phyloP scores from a whole-genome alignment of 2,113 vertebrate species.

The Raja brachyura region DNA sequence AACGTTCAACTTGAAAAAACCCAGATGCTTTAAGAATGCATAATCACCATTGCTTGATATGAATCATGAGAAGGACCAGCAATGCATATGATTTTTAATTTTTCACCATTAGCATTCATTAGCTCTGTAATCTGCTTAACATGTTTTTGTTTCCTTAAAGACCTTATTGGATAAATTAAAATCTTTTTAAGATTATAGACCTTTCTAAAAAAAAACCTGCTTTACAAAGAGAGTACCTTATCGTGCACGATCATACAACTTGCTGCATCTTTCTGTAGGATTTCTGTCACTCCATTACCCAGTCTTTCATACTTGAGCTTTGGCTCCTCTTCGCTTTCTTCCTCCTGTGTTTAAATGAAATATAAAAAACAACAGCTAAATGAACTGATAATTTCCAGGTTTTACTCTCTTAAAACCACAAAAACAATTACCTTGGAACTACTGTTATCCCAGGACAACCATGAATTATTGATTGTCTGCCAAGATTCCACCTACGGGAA shows the following conservation, averaged over 20 bases:
- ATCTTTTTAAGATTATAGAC: neutral
- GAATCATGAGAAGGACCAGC: neutral
- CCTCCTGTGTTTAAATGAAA: constrained; percentile 65
- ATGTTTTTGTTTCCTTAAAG: neutral
- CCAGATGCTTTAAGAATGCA: constrained; percentile 6
- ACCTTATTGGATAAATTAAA: neutral
- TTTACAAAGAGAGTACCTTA: constrained; percentile 66
- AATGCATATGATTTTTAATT: neutral
- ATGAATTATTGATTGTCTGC: constrained; percentile 38
- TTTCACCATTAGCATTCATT: neutral
- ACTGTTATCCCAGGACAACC: constrained; percentile 32
- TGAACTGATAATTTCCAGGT: constrained; percentile 11
- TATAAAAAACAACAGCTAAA: constrained; percentile 9
- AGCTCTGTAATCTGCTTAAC: neutral
- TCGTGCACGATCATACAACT: constrained; percentile 97
- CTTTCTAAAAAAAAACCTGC: constrained; percentile 30
- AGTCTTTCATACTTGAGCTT: constrained; percentile 95
- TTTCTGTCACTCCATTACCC: constrained; percentile 88
- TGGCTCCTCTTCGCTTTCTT: constrained; percentile 95
- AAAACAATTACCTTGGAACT: constrained; percentile 34
- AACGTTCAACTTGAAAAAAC: neutral
- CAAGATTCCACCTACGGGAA: constrained; percentile 37
- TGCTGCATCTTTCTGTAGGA: constrained; percentile 91
- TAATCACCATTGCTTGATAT: neutral
- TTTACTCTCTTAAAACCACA: constrained; percentile 32